A percentile compares a stretch with the other conserved stretches of the same genome.
Conservation (phyloP, 2,113 vertebrate species). For the Oryzias javanicus region DNA sequence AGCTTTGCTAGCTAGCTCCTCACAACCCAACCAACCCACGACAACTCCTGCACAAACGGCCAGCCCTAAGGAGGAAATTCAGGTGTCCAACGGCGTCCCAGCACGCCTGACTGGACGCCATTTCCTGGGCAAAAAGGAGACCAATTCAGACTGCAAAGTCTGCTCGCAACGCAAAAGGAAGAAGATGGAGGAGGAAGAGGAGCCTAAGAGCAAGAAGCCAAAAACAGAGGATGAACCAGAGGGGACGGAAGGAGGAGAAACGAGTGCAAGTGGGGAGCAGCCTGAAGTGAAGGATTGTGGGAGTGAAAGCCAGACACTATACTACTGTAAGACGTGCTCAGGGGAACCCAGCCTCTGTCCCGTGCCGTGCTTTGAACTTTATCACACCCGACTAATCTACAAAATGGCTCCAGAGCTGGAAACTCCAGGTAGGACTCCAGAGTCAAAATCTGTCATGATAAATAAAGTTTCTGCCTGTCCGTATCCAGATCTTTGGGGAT, state of each 20-base stretch:
- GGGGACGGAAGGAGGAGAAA: background rate
- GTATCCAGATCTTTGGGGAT: background rate
- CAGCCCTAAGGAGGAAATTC: constrained; percentile 37
- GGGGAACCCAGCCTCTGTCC: constrained; percentile 68
- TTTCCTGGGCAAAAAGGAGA: constrained; percentile 55
- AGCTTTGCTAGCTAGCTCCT: constrained; percentile 53
- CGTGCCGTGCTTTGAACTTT: constrained; percentile 71
- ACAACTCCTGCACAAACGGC: constrained; percentile 13
- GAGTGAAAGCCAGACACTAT: constrained; percentile 22
- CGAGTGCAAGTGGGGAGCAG: background rate
- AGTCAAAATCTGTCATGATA: background rate
- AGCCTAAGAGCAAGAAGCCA: background rate
- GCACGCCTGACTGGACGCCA: constrained; percentile 63
- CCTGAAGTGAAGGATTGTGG: constrained; percentile 19
- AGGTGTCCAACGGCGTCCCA: constrained; percentile 29
- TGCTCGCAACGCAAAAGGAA: constrained; percentile 56
- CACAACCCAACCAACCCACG: constrained; percentile 28
- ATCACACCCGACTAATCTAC: constrained; percentile 68
- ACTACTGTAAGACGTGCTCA: constrained; percentile 67
- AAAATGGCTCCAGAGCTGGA: constrained; percentile 40
- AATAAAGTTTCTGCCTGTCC: constrained; percentile 5
- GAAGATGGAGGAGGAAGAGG: constrained; percentile 39
- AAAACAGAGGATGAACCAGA: background rate
- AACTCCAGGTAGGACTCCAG: constrained; percentile 40
- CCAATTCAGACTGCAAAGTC: constrained; percentile 52